A percentile compares a stretch with the other conserved stretches of the same genome.
Evolutionary conservation across 2,797 vertebrate species (phyloP).

Genomic region (Eulemur albifrons): DNA sequence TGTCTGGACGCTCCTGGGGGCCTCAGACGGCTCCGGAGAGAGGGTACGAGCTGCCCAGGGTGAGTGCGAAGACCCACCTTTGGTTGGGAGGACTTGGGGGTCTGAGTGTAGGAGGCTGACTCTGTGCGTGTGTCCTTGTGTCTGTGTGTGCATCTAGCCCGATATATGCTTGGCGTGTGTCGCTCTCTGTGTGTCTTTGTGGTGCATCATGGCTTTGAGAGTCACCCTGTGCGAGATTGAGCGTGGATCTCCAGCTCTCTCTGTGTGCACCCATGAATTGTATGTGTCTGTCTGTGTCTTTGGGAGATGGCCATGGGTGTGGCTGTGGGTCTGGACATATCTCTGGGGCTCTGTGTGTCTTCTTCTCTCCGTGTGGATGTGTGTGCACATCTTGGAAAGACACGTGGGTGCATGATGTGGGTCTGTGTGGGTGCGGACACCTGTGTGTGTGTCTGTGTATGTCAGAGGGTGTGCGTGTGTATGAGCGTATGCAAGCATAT

Average conservation of each 20-base stretch:
- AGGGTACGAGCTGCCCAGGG: not conserved
- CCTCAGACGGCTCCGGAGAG: not conserved
- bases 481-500: not conserved
- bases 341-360: not conserved
- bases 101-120: not conserved
- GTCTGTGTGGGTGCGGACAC: not conserved
- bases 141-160: not conserved
- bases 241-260: not conserved
- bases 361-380: not conserved
- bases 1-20: not conserved
- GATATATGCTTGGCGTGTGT: not conserved
- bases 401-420: not conserved
- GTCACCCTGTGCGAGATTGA: fast-evolving
- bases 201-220: not conserved
- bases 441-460: not conserved
- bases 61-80: conserved; percentile 21
- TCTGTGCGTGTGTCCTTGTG: not conserved
- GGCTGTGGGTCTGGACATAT: not conserved
- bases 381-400: not conserved
- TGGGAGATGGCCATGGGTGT: not conserved
- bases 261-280: not conserved
- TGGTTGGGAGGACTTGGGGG: not conserved
- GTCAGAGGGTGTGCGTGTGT: not conserved
- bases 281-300: not conserved
- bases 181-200: not conserved